Conservation (phyloP, 2,888 invertebrate genomes). For the Barypeithes pellucidus region DNA sequence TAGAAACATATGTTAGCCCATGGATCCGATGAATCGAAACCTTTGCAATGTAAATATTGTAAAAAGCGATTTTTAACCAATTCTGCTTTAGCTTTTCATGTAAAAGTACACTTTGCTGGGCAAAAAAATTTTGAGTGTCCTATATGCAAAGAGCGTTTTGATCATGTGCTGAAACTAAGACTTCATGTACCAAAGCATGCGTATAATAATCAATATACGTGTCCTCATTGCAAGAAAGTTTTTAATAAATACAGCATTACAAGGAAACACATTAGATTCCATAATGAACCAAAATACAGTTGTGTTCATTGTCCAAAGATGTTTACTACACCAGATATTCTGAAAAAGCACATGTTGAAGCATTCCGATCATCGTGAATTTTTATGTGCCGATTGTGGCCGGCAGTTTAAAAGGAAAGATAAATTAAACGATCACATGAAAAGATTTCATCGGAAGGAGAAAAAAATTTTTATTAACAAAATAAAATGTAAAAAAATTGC, state of each 20-base stretch:
- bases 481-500: constrained; percentile 71
- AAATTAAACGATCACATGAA: constrained; percentile 83
- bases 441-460: constrained; percentile 74
- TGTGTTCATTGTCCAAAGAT: constrained; percentile 81
- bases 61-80: constrained; percentile 81
- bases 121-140: constrained; percentile 81
- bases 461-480: constrained; percentile 69
- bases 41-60: constrained; percentile 79
- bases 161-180: constrained; percentile 77
- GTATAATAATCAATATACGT: constrained; percentile 78
- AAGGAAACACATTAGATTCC: constrained; percentile 82
- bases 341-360: constrained; percentile 81
- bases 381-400: constrained; percentile 83
- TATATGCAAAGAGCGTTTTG: constrained; percentile 80
- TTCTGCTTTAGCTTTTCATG: constrained; percentile 81
- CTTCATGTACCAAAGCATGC: constrained; percentile 79
- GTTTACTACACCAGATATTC: constrained; percentile 81
- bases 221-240: constrained; percentile 80
- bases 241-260: constrained; percentile 81
- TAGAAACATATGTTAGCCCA: constrained; percentile 79
- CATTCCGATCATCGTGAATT: constrained; percentile 79
- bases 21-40: constrained; percentile 80
- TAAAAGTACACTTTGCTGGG: constrained; percentile 78
- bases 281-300: constrained; percentile 78
- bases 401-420: constrained; percentile 85